Conservation (phyloP, 2,888 invertebrate genomes). For the Sesamia inferens region DNA sequence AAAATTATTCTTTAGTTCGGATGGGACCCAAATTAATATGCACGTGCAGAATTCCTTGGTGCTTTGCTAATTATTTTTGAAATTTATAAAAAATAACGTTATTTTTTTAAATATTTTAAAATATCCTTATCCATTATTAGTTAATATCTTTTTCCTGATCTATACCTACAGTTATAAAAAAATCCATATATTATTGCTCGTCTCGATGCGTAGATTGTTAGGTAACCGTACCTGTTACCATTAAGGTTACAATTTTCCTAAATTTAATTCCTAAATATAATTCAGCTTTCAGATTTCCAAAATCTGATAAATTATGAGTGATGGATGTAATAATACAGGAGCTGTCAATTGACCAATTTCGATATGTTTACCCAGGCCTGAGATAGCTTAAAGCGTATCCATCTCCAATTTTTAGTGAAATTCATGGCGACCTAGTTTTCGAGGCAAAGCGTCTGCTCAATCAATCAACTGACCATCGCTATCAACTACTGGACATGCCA, state of each 20-base stretch:
- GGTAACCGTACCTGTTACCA: too few relatives aligned
- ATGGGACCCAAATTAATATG: too few relatives aligned
- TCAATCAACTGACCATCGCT: slow-evolving; percentile 27
- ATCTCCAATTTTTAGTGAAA: not conserved
- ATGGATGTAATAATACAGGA: not conserved
- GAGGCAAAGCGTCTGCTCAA: slow-evolving; percentile 3
- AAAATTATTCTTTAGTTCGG: too few relatives aligned
- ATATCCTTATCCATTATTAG: too few relatives aligned
- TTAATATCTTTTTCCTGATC: too few relatives aligned
- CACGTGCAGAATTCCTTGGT: not conserved
- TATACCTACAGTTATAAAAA: too few relatives aligned
- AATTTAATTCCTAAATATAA: too few relatives aligned
- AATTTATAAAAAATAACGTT: too few relatives aligned
- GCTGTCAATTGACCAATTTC: not conserved
- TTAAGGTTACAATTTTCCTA: too few relatives aligned
- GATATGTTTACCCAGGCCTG: not conserved
- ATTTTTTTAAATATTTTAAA: too few relatives aligned
- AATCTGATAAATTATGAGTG: not conserved
- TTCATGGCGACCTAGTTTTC: not conserved
- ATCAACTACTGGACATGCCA: slow-evolving; percentile 6
- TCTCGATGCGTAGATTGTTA: not conserved
- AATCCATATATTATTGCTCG: too few relatives aligned
- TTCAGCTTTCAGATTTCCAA: not conserved
- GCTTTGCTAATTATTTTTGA: not conserved
- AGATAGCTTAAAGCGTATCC: not conserved